These are phyloP conservation scores for Folsomia candida DNA, from an alignment of 2,888 invertebrate species.

Conservation along the genomic window DNA sequence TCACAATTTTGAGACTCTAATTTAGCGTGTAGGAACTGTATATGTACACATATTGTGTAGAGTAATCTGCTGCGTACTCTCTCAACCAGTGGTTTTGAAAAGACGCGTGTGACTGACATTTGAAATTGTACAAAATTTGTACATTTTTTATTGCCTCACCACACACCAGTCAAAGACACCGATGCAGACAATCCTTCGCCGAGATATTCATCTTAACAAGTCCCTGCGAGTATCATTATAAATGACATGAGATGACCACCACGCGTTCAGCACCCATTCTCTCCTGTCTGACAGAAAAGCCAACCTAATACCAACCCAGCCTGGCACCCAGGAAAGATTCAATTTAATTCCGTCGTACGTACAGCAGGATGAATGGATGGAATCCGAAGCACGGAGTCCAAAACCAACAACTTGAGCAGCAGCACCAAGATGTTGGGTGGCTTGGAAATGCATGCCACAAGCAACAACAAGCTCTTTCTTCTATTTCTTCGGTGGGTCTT, in stretches of 20 bases:
- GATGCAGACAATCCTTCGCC: slow-evolving; percentile 3
- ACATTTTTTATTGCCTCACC: no score
- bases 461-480: background rate
- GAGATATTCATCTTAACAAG: slow-evolving; percentile 8
- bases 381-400: background rate
- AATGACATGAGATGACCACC: slow-evolving; percentile 20
- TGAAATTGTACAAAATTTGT: no score
- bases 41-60: no score
- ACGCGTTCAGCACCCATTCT: slow-evolving; percentile 15
- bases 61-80: no score
- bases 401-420: no score
- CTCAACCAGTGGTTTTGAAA: no score
- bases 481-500: no score
- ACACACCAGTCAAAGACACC: slow-evolving; percentile 9
- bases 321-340: background rate
- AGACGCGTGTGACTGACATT: no score
- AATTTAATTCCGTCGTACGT: background rate
- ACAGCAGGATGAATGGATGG: background rate
- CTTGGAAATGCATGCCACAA: background rate
- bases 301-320: no score
- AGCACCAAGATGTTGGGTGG: background rate
- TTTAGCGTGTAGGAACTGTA: no score
- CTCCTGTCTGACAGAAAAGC: background rate
- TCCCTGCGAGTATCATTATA: slow-evolving; percentile 14
- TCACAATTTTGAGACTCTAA: no score